Percentiles rank a stretch among this genome's conserved stretches.
phyloP scores from a whole-genome alignment of 2,113 vertebrate species.

The Natator depressus region DNA sequence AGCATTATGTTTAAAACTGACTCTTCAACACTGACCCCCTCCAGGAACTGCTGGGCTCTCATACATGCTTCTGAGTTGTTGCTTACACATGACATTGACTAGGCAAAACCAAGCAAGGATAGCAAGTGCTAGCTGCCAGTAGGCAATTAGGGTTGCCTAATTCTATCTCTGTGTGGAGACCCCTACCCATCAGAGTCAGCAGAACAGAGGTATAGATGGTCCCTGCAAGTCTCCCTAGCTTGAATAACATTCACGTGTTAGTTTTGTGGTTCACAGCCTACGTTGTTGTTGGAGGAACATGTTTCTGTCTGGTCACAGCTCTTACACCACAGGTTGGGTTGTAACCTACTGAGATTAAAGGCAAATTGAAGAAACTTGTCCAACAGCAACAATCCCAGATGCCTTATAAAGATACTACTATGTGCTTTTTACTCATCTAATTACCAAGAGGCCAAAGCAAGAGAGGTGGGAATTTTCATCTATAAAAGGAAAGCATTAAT shows the following conservation, averaged over 20 bases:
- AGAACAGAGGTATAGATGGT: not conserved
- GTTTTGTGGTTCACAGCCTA: not conserved
- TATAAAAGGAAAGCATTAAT: not conserved
- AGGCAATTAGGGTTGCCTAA: not conserved
- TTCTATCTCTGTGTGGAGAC: not conserved
- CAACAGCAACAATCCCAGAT: not conserved
- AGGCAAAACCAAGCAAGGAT: not conserved
- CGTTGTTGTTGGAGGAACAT: not conserved
- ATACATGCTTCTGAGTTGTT: not conserved
- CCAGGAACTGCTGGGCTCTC: not conserved
- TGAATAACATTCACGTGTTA: not conserved
- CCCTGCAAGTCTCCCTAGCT: not conserved
- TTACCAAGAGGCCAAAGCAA: not conserved
- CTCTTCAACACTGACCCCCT: not conserved
- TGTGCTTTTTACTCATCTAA: not conserved
- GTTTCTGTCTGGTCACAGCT: not conserved
- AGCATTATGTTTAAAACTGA: not conserved
- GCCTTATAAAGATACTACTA: not conserved
- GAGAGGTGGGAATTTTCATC: not conserved
- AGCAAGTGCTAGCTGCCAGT: not conserved
- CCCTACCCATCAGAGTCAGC: not conserved
- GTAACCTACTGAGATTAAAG: not conserved
- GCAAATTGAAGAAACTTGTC: not conserved
- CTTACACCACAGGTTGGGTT: not conserved
- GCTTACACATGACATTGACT: not conserved